These are phyloP conservation scores for Bettongia penicillata DNA, from an alignment of 2,113 vertebrate species.

Conservation along the genomic window DNA sequence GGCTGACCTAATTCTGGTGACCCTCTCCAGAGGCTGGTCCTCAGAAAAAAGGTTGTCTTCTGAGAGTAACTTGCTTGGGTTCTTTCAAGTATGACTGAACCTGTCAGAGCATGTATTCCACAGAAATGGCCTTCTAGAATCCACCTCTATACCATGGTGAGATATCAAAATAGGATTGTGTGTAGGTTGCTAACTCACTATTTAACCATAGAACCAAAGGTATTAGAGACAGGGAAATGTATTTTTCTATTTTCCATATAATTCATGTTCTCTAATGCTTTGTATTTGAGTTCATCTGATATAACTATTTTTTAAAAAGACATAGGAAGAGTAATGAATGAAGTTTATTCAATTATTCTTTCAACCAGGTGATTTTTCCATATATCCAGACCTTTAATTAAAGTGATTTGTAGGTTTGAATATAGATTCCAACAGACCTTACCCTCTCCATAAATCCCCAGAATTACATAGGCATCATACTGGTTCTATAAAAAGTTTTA, in stretches of 20 bases:
- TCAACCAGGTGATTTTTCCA: constrained; percentile 34
- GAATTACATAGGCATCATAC: constrained; percentile 71
- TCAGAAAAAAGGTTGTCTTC: not conserved
- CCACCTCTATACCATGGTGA: not conserved
- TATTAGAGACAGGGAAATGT: not conserved
- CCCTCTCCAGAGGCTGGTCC: not conserved
- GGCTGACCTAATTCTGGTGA: not conserved
- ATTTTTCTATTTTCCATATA: not conserved
- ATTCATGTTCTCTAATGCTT: not conserved
- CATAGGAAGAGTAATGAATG: not conserved
- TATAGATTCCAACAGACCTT: constrained; percentile 62
- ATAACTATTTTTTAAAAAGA: not conserved
- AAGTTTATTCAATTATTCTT: not conserved
- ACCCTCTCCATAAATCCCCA: constrained; percentile 72
- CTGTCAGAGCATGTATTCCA: not conserved
- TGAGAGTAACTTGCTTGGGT: not conserved
- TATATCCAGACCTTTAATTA: constrained; percentile 58
- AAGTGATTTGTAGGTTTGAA: constrained; percentile 59
- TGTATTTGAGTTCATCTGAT: not conserved
- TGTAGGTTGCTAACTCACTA: not conserved
- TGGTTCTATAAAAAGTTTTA: constrained; percentile 80
- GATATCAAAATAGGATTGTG: not conserved
- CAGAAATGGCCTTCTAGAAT: not conserved
- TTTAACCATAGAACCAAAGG: not conserved
- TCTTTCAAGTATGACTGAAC: not conserved